Base-by-base conservation (phyloP, 1,140 invertebrate species). In the Ladona fulva region DNA sequence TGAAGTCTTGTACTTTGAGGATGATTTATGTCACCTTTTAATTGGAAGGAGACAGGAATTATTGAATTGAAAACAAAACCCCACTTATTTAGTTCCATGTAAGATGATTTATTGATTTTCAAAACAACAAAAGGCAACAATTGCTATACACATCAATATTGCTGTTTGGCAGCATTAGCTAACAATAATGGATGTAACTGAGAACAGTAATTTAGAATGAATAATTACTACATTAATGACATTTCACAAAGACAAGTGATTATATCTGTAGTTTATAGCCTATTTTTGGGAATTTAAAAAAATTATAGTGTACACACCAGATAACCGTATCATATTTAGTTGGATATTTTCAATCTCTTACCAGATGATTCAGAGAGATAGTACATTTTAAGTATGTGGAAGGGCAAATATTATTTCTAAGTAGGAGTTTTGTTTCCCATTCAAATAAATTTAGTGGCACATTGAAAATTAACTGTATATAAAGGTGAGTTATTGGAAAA, bases 41-140 rank as follows among this genome's bases (percentile, higher is more conserved):
- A 37, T 1, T 37, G 29, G 29, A 37, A 37, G 29, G 29, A 66
- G 52, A 66, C 14, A 66, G 52, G 52, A 22, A 66, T 66, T 66
- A 66, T 66, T 66, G 52, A 66, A 66, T 66, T 66, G 52, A 66
- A 66, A 66, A 66, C 52, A 66, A 66, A 66, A 66, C 52, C 52
- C 52, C 52, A 66, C 52, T 66, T 66, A 66, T 66, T 66, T 19
- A 66, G 14, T 66, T 66, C 52, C n/a, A 19, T 66, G 52, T 16
- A 66, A 66, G 52, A 12, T 66, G n/a, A 66, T 66, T 66, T 66
- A 66, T 66, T 66, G 16, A 66, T 19, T 66, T 66, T 66, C 52
- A 66, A 66, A 66, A 66, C 52, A 66, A 66, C 52, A 66, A 66
- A 66, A 22, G 14, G 52, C 52, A 66, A 66, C 52, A 66, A 66